Base-by-base conservation (phyloP, 1,140 invertebrate genomes). In the Acromyrmex echinatior region DNA sequence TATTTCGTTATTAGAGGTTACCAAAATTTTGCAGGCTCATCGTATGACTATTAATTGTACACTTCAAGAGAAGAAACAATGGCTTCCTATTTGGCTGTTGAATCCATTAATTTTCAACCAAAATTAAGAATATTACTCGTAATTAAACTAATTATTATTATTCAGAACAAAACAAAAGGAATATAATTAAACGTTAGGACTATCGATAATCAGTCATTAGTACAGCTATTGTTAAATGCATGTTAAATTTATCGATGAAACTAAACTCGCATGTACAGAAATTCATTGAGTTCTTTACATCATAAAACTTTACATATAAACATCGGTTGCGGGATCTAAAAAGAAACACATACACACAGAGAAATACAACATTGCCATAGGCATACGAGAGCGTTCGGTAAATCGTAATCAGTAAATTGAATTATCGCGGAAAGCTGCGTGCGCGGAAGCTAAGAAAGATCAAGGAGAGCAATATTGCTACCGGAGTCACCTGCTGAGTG, bases 401-500 rank as follows among this genome's bases (percentile, higher is more conserved):
- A 28, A 63, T 56, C 28, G 9, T 51, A 62, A 63, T 9, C 4
- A 39, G 9, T 35, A 28, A 28, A 60, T 45, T 16, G 25, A 74
- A 56, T 60, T 58, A 60, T 39, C 35, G 66, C 39, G 1, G 16
- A 35, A 79, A 53, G 45, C 7, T 71, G 25, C 21, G 35, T 25
- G n/a, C 51, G 68, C 25, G 31, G 31, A 49, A 28, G 35, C 45
- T 21, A n/a, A 77, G 28, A 53, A 51, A 18, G 12, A 56, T 5
- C 49, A n/a, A 51, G 31, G 63, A 21, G 10, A 18, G 18, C 16
- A 25, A 58, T 7, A 71, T 12, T 45, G 39, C 56, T n/a, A 58
- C 7, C 39, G 60, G 28, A 63, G 25, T 92, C 71, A 95, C 95
- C 94, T 95, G 95, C 77, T 94, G 93, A 91, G 86, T 92, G 31